Evolutionary conservation across 2,113 vertebrate genomes (phyloP).

Genomic region (Noctilio leporinus): DNA sequence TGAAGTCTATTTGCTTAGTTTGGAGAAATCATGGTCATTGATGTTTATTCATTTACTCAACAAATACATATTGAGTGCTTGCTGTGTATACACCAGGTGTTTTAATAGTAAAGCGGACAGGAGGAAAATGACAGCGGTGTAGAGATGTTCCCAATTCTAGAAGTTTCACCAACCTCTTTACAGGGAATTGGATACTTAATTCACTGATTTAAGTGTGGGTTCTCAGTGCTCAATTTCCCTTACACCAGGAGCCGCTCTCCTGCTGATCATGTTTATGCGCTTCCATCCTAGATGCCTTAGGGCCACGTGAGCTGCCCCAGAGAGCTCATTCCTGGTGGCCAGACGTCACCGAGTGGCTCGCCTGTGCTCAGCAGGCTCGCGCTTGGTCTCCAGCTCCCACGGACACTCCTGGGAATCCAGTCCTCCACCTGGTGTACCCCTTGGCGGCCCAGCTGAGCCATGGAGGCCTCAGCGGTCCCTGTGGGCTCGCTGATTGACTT

Average conservation of each 20-base stretch:
- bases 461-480: conserved; percentile 83
- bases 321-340: conserved; percentile 21
- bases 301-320: fast-evolving
- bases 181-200: not conserved
- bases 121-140: fast-evolving
- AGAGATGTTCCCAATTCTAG: not conserved
- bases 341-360: not conserved
- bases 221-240: not conserved
- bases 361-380: too few relatives aligned
- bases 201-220: not conserved
- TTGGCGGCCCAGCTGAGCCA: not conserved
- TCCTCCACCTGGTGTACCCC: fast-evolving
- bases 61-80: not conserved
- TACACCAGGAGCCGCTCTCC: fast-evolving
- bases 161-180: not conserved
- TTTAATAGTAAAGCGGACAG: not conserved
- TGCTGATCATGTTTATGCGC: not conserved
- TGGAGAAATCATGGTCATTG: not conserved
- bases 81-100: fast-evolving
- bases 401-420: fast-evolving
- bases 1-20: not conserved
- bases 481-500: conserved; percentile 90
- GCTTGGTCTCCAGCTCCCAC: fast-evolving
- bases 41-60: not conserved
- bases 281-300: conserved; percentile 66